Conservation (phyloP, 2,888 invertebrate genomes). For the Acleris cristana region DNA sequence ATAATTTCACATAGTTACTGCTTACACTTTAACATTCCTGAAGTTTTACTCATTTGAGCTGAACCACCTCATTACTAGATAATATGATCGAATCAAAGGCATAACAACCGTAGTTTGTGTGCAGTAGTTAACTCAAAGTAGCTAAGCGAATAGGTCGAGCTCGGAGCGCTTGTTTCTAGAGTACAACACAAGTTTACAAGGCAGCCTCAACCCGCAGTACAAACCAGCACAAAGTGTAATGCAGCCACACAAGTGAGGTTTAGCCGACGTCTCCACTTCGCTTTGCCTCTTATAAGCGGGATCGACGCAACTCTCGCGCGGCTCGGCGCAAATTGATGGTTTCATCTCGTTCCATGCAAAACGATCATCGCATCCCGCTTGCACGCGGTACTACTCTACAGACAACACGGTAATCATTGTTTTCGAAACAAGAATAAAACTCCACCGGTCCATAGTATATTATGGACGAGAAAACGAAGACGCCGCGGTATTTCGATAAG, state of each 20-base stretch:
- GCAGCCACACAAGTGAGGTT: conserved; percentile 54
- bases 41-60: no score
- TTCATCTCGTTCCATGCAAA: conserved; percentile 78
- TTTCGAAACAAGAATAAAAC: conserved; percentile 75
- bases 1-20: neutral
- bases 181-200: conserved; percentile 59
- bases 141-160: conserved; percentile 39
- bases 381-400: conserved; percentile 62
- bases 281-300: conserved; percentile 61
- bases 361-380: conserved; percentile 74
- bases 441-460: conserved; percentile 70
- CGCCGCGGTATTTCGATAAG: conserved; percentile 74
- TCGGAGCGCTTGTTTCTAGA: conserved; percentile 51
- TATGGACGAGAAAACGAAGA: conserved; percentile 70
- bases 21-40: neutral
- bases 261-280: conserved; percentile 43
- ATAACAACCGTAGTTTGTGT: conserved; percentile 6
- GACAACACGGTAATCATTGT: conserved; percentile 77
- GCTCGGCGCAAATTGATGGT: conserved; percentile 76
- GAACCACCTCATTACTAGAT: no score
- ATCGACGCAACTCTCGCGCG: conserved; percentile 66
- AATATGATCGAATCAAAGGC: neutral
- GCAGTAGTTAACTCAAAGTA: conserved; percentile 7
- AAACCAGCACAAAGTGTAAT: conserved; percentile 57
- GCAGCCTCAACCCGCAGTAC: conserved; percentile 50